Percentiles rank a stretch among this genome's conserved stretches.
These are phyloP conservation scores for Pseudanteris insignis DNA, from an alignment of 2,888 invertebrate species.

Conservation along the genomic window DNA sequence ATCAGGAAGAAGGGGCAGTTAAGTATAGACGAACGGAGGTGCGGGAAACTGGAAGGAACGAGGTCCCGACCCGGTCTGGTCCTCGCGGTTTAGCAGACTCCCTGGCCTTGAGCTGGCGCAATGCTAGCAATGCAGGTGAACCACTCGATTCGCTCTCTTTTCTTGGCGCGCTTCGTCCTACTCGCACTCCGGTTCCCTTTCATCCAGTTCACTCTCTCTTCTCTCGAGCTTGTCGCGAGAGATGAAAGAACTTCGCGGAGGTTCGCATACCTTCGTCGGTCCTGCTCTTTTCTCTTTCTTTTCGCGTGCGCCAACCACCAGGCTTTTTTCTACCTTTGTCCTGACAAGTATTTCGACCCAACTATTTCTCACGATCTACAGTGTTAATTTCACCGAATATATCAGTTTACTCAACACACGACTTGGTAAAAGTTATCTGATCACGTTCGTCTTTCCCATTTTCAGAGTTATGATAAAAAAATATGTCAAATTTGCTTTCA, in stretches of 20 bases:
- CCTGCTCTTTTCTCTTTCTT: conserved; percentile 39
- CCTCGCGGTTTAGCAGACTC: conserved; percentile 64
- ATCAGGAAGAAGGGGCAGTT: conserved; percentile 49
- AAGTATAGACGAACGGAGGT: conserved; percentile 23
- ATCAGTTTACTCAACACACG: too few species aligned
- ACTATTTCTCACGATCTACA: conserved; percentile 35
- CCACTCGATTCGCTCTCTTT: conserved; percentile 59
- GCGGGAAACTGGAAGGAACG: conserved; percentile 62
- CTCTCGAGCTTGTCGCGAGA: conserved; percentile 48
- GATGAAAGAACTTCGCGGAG: conserved; percentile 50
- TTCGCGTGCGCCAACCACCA: conserved; percentile 37
- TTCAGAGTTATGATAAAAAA: too few species aligned
- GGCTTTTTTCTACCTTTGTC: conserved; percentile 44
- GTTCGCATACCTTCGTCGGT: conserved; percentile 53
- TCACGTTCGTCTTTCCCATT: too few species aligned
- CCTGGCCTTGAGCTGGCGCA: conserved; percentile 64
- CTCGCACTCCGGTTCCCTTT: conserved; percentile 50
- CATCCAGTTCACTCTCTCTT: conserved; percentile 61
- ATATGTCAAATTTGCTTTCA: too few species aligned
- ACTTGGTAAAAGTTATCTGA: too few species aligned
- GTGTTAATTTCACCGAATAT: too few species aligned
- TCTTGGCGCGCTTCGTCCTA: conserved; percentile 51
- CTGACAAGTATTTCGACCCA: conserved; percentile 30
- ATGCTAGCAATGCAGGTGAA: conserved; percentile 67
- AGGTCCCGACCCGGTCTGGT: conserved; percentile 59